These are phyloP conservation scores for Cepaea nemoralis DNA, from an alignment of 1,140 invertebrate genomes.

Conservation along the genomic window DNA sequence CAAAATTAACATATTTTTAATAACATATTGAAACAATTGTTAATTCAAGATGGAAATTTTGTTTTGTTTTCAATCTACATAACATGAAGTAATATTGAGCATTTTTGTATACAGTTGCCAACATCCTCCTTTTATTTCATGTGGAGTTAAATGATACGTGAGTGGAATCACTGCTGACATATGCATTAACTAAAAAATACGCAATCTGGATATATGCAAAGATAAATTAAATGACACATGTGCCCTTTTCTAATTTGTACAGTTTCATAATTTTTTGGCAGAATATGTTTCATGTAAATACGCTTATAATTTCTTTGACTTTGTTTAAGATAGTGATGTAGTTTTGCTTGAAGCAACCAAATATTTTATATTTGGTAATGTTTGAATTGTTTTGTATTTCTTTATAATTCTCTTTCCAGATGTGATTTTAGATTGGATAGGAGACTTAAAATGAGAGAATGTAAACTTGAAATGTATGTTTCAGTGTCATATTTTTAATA, in stretches of 20 bases:
- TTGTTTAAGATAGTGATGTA: too few relatives aligned
- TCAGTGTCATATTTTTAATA: too few relatives aligned
- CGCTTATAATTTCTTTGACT: not conserved
- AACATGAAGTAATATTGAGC: not conserved
- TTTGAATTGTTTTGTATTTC: too few relatives aligned
- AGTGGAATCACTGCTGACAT: conserved; percentile 39
- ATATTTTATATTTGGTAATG: too few relatives aligned
- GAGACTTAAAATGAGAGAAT: too few relatives aligned
- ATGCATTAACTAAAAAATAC: conserved; percentile 24
- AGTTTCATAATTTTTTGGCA: conserved; percentile 23
- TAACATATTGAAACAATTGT: too few relatives aligned
- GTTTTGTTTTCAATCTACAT: not conserved
- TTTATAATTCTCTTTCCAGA: too few relatives aligned
- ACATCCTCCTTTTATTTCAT: not conserved
- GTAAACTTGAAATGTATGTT: too few relatives aligned
- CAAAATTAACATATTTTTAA: too few relatives aligned
- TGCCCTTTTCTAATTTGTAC: conserved; percentile 13
- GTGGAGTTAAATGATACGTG: not conserved
- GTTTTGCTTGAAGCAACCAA: too few relatives aligned
- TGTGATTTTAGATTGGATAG: too few relatives aligned
- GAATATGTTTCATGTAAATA: conserved; percentile 32
- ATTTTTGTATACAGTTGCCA: not conserved
- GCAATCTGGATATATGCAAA: conserved; percentile 35
- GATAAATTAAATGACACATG: not conserved
- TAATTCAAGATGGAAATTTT: not conserved